Evolutionary conservation across 2,113 vertebrate species (phyloP).

Genomic region (Boleophthalmus pectinirostris): DNA sequence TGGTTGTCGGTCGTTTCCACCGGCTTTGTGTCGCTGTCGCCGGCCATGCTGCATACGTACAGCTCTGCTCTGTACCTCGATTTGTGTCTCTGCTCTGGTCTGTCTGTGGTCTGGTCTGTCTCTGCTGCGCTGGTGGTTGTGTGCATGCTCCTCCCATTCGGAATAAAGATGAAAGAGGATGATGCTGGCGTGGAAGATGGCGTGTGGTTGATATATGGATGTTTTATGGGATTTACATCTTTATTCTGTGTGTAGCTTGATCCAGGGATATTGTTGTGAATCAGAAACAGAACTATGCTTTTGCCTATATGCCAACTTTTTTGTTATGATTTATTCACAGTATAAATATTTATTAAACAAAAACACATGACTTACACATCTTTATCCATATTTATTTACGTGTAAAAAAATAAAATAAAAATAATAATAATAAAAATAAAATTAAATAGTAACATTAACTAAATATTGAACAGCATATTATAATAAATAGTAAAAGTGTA

Average conservation of each 20-base stretch:
- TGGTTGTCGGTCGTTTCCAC: conserved; percentile 73
- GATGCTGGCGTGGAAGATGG: background rate
- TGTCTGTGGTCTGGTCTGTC: conserved; percentile 18
- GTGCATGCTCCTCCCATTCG: conserved; percentile 49
- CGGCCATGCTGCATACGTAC: conserved; percentile 83
- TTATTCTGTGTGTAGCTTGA: background rate
- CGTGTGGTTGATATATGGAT: background rate
- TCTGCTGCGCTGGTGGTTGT: background rate
- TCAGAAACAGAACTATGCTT: background rate
- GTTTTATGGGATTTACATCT: background rate
- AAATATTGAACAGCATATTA: background rate
- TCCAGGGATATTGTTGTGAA: background rate
- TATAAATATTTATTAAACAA: too few species aligned
- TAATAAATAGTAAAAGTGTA: background rate
- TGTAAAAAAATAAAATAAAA: too few species aligned
- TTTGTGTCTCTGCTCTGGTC: conserved; percentile 17
- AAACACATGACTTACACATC: background rate
- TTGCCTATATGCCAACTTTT: background rate
- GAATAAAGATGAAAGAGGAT: background rate
- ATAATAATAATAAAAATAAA: too few species aligned
- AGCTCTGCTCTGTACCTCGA: conserved; percentile 23
- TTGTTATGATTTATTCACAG: background rate
- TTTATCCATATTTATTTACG: too few species aligned
- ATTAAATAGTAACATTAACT: too few species aligned
- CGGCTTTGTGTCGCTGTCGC: conserved; percentile 86